Base-by-base conservation (phyloP, 2,113 vertebrate genomes). In the Grallaria varia region DNA sequence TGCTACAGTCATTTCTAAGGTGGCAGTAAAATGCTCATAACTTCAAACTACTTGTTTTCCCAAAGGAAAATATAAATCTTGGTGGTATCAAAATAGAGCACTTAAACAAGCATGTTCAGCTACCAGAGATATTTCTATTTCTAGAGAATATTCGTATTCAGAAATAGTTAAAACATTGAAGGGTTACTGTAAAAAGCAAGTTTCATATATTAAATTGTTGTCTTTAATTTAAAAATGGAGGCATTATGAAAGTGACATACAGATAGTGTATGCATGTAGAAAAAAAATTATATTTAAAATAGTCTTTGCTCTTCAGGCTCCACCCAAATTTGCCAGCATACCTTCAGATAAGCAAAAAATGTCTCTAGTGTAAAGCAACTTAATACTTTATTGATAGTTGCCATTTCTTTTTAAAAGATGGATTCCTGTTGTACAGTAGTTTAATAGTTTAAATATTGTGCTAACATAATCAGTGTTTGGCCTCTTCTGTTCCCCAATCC, bases 401-500 rank as follows among this genome's bases (percentile, higher is more conserved):
- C 86, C 71, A 67, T 97, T 97, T 96, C 95, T 97, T 97, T 98
- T 96, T 95, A 95, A 97, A 98, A 97, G 93, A 96, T 87, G 92
- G 45, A 96, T 97, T 97, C 97, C 96, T 96, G 96, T 94, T 95
- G 76, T 96, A 97, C 96, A 91, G 96, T 97, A 97, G 83, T 97
- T 98, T 97, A 98, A 97, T 97, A 96, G 97, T 97, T 97, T 97
- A 97, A 98, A 97, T 97, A 96, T 96, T 97, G 96, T 95, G 91
- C 98, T 98, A 97, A 96, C 97, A 91, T 94, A 98, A 98, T 98
- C 98, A 97, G 95, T 97, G 97, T 97, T 97, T 97, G 97, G 96
- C 97, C 97, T 97, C 93, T 96, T 96, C 97, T 96, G 76, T 96
- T 97, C 90, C 93, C 92, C 97, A 96, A 67, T 97, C 96, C 97